Conservation (phyloP, 2,888 invertebrate species). For the Drosophila colorata region DNA sequence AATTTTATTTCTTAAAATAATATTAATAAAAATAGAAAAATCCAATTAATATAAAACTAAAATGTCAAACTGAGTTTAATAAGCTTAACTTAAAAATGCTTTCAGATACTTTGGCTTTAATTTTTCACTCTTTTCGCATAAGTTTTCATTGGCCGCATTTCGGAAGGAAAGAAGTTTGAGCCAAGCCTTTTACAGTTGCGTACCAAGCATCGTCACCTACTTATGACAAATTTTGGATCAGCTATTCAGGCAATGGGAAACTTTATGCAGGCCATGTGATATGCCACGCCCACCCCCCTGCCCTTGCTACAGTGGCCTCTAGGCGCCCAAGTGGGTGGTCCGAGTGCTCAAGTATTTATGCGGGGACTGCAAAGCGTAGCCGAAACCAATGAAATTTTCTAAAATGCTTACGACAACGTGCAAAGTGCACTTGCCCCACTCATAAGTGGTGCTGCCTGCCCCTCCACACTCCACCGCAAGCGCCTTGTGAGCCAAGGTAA, state of each 20-base stretch:
- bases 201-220: constrained; percentile 58
- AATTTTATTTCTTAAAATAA: no score
- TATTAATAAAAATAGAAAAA: no score
- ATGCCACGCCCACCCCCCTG: background rate
- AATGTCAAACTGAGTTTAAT: background rate
- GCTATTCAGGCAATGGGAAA: constrained; percentile 64
- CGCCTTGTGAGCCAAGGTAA: constrained; percentile 12
- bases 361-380: constrained; percentile 68
- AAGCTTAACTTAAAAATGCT: background rate
- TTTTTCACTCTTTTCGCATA: constrained; percentile 35
- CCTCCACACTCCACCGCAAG: background rate
- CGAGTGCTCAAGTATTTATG: constrained; percentile 70
- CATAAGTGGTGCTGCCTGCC: constrained; percentile 35
- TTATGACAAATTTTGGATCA: constrained; percentile 63
- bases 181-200: constrained; percentile 68
- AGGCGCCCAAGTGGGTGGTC: constrained; percentile 27
- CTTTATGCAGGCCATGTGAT: constrained; percentile 45
- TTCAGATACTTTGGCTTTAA: background rate
- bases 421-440: constrained; percentile 73
- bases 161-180: constrained; percentile 44
- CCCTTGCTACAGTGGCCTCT: constrained; percentile 4
- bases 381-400: constrained; percentile 76
- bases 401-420: constrained; percentile 74
- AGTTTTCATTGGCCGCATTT: constrained; percentile 63
- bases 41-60: no score